A percentile compares a stretch with the other conserved stretches of the same genome.
phyloP scores from a whole-genome alignment of 2,888 invertebrate genomes.

The Oscheius sp. region DNA sequence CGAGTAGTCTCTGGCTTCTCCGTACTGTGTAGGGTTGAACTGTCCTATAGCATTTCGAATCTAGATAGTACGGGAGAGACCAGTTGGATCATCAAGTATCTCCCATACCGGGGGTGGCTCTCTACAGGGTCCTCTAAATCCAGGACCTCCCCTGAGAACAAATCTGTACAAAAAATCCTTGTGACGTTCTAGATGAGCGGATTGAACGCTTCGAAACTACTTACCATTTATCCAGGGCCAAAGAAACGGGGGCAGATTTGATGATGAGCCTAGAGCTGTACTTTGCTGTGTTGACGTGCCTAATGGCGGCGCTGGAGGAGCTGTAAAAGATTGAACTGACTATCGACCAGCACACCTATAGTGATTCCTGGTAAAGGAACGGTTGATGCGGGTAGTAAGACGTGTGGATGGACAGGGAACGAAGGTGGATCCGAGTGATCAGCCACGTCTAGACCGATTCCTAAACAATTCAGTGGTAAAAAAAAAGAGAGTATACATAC shows the following conservation, averaged over 20 bases:
- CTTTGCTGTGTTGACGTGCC: background rate
- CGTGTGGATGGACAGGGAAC: slow-evolving; percentile 20
- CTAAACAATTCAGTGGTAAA: background rate
- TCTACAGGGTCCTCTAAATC: no score
- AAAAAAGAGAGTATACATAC: background rate
- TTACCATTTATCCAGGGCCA: slow-evolving; percentile 52
- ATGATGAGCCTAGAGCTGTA: background rate
- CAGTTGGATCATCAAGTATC: no score
- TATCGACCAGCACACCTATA: background rate
- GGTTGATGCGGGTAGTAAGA: slow-evolving; percentile 13
- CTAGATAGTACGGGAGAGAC: no score
- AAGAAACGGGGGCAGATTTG: slow-evolving; percentile 37
- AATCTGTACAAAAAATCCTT: no score
- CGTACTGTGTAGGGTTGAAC: no score
- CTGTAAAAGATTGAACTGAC: background rate
- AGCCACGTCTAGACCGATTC: slow-evolving; percentile 25
- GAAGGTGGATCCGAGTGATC: slow-evolving; percentile 19
- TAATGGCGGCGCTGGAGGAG: slow-evolving; percentile 25
- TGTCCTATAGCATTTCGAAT: no score
- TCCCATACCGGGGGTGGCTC: no score
- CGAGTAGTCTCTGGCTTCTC: no score
- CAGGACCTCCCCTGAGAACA: no score
- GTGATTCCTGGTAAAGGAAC: slow-evolving; percentile 26
- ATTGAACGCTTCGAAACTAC: background rate
- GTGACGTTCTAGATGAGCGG: background rate